Base-by-base conservation (phyloP, 2,113 vertebrate species). In the Mirounga angustirostris region DNA sequence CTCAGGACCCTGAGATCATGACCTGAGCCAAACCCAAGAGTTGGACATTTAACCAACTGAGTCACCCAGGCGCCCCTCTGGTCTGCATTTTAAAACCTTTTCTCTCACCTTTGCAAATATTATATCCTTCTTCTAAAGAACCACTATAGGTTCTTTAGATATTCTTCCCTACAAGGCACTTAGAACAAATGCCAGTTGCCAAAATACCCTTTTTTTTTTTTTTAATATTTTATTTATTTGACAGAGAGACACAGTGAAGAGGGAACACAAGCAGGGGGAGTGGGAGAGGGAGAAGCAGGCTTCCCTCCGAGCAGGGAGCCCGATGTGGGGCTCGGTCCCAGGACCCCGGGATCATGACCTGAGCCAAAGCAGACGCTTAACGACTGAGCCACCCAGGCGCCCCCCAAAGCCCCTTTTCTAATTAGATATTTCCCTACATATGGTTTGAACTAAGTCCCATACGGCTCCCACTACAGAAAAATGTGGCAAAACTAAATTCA, bases 401-500 rank as follows among this genome's bases (percentile, higher is more conserved):
- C 46, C 46, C 46, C 46, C 46, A 46, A 46, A 46, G 8, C 46
- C 63, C 30, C 1, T 40, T 43, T 46, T 36, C 15, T 9, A 73
- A 91, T 92, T 88, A 88, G 43, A 50, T 69, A 78, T 24, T 88
- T 82, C 67, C 13, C 74, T 89, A 80, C 28, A 67, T 52, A 59
- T 69, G 58, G 56, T 61, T 91, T 74, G 69, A n/a, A 79, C 74
- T 54, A 87, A 73, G 36, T 69, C 56, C 11, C 28, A 63, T 13
- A 85, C 40, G 50, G 69, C 71, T 74, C 82, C 58, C 30, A 36
- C 40, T 67, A 63, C 26, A 92, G 74, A 94, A 94, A 91, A 95
- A 94, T 40, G 28, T 84, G 56, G 83, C 28, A 82, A 74, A 43
- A 58, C 30, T 95, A 86, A 81, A 78, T 74, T 74, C 36, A 15